Conservation (phyloP, 1,140 invertebrate species). For the Drosophila parabipectinata region DNA sequence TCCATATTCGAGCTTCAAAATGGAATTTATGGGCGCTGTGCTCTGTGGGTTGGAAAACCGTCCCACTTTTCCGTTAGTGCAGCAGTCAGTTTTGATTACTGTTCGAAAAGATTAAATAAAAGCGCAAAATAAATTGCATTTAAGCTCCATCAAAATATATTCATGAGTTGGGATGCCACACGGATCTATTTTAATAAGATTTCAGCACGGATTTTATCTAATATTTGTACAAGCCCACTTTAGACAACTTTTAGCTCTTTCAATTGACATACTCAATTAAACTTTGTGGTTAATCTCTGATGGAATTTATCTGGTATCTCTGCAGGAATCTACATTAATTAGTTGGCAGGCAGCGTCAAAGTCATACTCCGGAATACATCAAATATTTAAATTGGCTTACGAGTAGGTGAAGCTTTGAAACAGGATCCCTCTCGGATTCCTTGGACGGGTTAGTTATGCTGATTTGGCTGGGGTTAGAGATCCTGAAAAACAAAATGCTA, state of each 20-base stretch:
- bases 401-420: conserved; percentile 20
- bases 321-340: conserved; percentile 21
- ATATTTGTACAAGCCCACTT: too few relatives aligned
- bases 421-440: conserved; percentile 10
- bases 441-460: conserved; percentile 23
- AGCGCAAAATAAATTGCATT: conserved; percentile 43
- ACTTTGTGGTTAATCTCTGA: conserved; percentile 7
- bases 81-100: conserved; percentile 51
- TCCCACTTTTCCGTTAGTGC: not conserved
- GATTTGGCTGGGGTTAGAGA: conserved; percentile 9
- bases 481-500: conserved; percentile 33
- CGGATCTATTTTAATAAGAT: not conserved
- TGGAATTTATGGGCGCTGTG: conserved; percentile 52
- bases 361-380: conserved; percentile 13
- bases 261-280: conserved; percentile 13
- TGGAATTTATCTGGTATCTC: conserved; percentile 7
- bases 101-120: conserved; percentile 40
- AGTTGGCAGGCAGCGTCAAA: not conserved
- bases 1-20: conserved; percentile 60
- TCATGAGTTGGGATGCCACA: not conserved
- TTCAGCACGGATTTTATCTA: not conserved
- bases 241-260: not conserved
- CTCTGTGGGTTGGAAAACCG: conserved; percentile 14
- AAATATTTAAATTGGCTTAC: conserved; percentile 38
- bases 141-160: conserved; percentile 22